Evolutionary conservation across 2,113 vertebrate genomes (phyloP), one percentile per base, ranked within the genome.

Genomic region (Sturnus vulgaris): DNA sequence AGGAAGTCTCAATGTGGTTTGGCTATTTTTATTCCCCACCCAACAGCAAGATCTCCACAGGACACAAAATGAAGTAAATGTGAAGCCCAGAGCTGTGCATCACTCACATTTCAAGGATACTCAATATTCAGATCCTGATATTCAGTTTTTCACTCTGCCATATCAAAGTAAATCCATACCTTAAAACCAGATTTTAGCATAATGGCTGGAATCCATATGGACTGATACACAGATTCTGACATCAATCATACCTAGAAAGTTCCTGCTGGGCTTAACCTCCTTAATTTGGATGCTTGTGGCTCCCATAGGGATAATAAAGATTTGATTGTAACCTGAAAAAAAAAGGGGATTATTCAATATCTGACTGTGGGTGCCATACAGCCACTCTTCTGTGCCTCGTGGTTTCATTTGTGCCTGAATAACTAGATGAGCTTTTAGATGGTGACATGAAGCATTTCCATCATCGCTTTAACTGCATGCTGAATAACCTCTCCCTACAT

Each of bases 241-340:
- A 82, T 52, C 37, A 86, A 14, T 89, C 98, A 98, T 97, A 99
- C 99, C 99, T n/a, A 99, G 88, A 69, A 99, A 99, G 92, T 99
- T 99, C 47, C 98, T 99, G 89, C 98, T 98, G n/a, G 99, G 98
- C 3, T 96, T 96, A 5, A 96, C 98, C 88, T 99, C 99, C 94
- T 98, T 98, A 66, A 99, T 98, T 75, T 46, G 98, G 86, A 99
- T 98, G 91, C 98, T 99, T 25, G 98, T 99, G 52, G 99, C 99
- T 77, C 99, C 99, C 47, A 96, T 72, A 1, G 99, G 99, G 76
- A 99, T 98, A 85, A 98, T 97, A 85, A 99, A 98, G 88, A 99
- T 98, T 96, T 99, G 99, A 97, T 99, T 99, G 97, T 99, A 99
- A 93, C 99, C 99, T 99, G 88, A 24, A 65, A 33, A 68, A 78